Conservation (phyloP, 2,113 vertebrate genomes). For the Muntiacus reevesi region DNA sequence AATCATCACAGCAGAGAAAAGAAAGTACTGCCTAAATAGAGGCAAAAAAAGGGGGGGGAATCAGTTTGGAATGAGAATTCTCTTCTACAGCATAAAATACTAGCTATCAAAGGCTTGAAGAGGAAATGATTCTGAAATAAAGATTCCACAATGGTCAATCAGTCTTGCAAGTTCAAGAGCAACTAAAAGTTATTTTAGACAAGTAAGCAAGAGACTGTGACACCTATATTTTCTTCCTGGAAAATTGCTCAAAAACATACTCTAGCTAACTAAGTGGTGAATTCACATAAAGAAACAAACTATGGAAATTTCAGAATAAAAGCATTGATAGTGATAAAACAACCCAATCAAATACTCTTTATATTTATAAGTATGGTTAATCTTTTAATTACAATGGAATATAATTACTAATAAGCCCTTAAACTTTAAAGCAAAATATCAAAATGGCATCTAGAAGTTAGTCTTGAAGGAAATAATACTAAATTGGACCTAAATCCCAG, state of each 20-base stretch:
- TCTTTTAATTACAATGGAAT: not conserved
- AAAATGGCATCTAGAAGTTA: not conserved
- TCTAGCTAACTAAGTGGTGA: not conserved
- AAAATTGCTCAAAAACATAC: not conserved
- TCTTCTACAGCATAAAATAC: not conserved
- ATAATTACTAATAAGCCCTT: not conserved
- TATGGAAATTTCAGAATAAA: not conserved
- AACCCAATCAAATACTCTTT: not conserved
- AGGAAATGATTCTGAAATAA: not conserved
- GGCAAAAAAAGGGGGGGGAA: not conserved
- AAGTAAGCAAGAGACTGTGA: not conserved
- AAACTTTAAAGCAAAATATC: slow-evolving; percentile 1
- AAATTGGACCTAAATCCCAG: not conserved
- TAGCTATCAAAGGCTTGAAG: not conserved
- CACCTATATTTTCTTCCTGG: not conserved
- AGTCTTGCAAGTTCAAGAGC: not conserved
- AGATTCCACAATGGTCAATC: not conserved
- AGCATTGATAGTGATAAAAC: not conserved
- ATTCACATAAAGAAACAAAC: not conserved
- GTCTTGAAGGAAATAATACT: not conserved
- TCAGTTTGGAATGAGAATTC: not conserved
- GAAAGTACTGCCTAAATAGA: not conserved
- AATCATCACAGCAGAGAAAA: not conserved
- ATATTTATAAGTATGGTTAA: not conserved
- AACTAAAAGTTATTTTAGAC: not conserved